Evolutionary conservation across 2,113 vertebrate genomes (phyloP).

Genomic region (Bagarius yarrelli): DNA sequence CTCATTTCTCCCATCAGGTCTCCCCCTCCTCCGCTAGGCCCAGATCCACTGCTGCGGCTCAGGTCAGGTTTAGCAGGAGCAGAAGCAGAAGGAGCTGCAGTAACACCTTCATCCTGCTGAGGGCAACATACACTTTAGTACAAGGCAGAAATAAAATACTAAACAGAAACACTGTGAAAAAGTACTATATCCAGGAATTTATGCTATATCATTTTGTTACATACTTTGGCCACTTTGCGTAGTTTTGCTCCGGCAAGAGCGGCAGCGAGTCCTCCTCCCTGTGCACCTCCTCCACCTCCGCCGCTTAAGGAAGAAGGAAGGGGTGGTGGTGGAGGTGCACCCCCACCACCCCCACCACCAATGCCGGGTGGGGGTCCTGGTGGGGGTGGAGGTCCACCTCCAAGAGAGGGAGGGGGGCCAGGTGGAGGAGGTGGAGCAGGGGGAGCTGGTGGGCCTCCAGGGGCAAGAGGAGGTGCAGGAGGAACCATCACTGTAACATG

Average conservation of each 20-base stretch:
- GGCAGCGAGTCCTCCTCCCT: constrained; percentile 73
- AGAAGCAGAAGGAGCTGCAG: constrained; percentile 56
- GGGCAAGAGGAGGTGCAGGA: constrained; percentile 59
- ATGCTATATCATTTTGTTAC: background rate
- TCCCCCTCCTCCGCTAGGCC: constrained; percentile 69
- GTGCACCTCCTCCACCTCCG: constrained; percentile 56
- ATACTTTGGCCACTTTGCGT: constrained; percentile 81
- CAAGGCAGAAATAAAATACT: background rate
- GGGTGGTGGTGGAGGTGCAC: constrained; percentile 70
- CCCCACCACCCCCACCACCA: constrained; percentile 61
- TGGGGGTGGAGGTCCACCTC: constrained; percentile 65
- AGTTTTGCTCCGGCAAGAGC: constrained; percentile 86
- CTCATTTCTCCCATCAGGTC: constrained; percentile 91
- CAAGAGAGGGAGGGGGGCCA: constrained; percentile 65
- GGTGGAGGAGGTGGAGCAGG: constrained; percentile 53
- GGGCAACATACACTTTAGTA: constrained; percentile 51
- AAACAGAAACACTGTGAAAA: background rate
- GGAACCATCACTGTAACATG: constrained; percentile 49
- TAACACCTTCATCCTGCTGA: constrained; percentile 73
- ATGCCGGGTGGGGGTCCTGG: constrained; percentile 69
- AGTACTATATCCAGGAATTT: background rate
- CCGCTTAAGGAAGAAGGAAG: constrained; percentile 69
- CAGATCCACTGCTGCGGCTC: constrained; percentile 69
- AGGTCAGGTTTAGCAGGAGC: constrained; percentile 68
- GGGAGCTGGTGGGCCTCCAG: constrained; percentile 55